Evolutionary conservation across 2,888 invertebrate genomes (phyloP).

Genomic region (Antheraea assamensis): DNA sequence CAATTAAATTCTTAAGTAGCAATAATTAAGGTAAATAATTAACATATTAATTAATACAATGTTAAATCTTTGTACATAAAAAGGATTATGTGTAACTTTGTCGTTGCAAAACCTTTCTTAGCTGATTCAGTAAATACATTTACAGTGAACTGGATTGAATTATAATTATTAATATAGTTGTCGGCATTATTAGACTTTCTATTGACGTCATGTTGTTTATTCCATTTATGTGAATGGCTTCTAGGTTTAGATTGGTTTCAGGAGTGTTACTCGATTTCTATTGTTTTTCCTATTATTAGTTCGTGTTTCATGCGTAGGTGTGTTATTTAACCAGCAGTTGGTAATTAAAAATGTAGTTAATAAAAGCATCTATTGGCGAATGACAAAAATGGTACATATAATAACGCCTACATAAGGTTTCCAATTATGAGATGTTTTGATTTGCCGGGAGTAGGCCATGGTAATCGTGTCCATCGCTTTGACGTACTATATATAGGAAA

Average conservation of each 20-base stretch:
- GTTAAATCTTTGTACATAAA: not conserved
- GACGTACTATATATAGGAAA: too few species aligned
- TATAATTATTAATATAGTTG: slow-evolving; percentile 30
- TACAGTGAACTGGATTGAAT: slow-evolving; percentile 28
- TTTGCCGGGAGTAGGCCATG: too few species aligned
- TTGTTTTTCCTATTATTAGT: slow-evolving; percentile 3
- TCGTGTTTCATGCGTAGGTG: not conserved
- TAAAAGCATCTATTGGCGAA: not conserved
- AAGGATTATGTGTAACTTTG: not conserved
- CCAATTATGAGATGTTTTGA: too few species aligned
- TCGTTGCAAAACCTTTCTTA: not conserved
- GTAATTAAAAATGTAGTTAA: not conserved
- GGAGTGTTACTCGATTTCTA: not conserved
- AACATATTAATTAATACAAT: too few species aligned
- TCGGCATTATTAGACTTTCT: slow-evolving; percentile 48
- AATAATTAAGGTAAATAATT: too few species aligned
- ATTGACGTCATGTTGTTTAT: slow-evolving; percentile 37
- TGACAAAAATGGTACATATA: too few species aligned
- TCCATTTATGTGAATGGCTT: slow-evolving; percentile 9
- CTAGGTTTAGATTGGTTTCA: not conserved
- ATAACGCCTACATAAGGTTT: too few species aligned
- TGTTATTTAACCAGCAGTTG: not conserved
- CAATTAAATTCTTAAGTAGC: not conserved
- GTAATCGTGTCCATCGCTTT: too few species aligned
- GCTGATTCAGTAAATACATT: slow-evolving; percentile 6